phyloP scores from a whole-genome alignment of 2,113 vertebrate genomes.

The Lucifuga dentata region DNA sequence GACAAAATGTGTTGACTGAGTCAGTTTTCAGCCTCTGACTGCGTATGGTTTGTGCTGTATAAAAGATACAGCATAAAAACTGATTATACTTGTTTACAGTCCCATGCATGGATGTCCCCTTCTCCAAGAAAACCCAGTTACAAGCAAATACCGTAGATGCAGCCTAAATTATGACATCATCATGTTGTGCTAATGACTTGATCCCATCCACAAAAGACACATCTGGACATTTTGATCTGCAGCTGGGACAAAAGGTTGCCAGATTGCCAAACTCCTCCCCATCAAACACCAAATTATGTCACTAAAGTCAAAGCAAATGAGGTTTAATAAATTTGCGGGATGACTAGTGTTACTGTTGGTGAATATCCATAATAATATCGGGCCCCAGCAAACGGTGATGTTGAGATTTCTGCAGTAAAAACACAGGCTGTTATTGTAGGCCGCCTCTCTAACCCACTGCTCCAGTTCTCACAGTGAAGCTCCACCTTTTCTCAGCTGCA shows the following conservation, averaged over 20 bases:
- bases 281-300: constrained; percentile 22
- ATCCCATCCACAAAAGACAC: constrained; percentile 4
- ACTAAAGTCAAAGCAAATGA: constrained; percentile 2
- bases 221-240: constrained; percentile 35
- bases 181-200: neutral
- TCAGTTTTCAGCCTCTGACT: neutral
- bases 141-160: neutral
- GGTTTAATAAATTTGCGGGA: constrained; percentile 8
- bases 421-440: constrained; percentile 48
- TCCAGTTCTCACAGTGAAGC: constrained; percentile 67
- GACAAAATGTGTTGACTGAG: constrained; percentile 17
- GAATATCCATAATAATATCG: constrained; percentile 12
- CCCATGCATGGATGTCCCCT: neutral
- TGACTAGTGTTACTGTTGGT: neutral
- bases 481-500: constrained; percentile 64
- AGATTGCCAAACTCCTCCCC: constrained; percentile 8
- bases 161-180: neutral
- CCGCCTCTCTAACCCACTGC: constrained; percentile 66
- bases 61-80: neutral
- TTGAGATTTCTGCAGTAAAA: constrained; percentile 46
- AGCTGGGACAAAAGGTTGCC: constrained; percentile 61
- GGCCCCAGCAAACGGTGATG: constrained; percentile 49
- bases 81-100: neutral
- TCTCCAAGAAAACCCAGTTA: neutral
- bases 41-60: neutral